Evolutionary conservation across 2,888 invertebrate species (phyloP).

Genomic region (Himalopsyche kuldschensis): DNA sequence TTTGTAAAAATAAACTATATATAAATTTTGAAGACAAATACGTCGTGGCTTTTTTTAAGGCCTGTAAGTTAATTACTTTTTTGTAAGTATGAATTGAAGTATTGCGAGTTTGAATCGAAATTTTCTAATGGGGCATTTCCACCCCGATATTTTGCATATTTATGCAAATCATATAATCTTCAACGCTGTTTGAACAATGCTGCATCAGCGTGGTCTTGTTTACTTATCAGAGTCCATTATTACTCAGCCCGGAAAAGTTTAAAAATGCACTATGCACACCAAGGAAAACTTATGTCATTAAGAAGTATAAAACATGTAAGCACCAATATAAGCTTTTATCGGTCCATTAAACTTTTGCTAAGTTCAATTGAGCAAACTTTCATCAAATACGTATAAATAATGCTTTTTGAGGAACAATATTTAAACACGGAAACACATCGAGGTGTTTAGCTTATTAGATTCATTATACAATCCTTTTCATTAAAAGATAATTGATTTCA

Average conservation of each 20-base stretch:
- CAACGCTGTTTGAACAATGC: neutral
- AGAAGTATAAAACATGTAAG: neutral
- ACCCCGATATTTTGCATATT: neutral
- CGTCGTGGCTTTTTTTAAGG: neutral
- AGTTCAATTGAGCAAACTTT: too few relatives aligned
- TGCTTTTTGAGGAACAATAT: too few relatives aligned
- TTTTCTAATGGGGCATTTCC: neutral
- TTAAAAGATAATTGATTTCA: too few relatives aligned
- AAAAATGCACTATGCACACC: neutral
- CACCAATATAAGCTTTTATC: neutral
- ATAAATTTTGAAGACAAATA: neutral
- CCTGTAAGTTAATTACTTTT: neutral
- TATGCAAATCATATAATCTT: neutral
- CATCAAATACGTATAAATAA: too few relatives aligned
- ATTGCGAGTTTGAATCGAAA: neutral
- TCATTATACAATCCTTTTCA: too few relatives aligned
- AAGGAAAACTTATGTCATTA: neutral
- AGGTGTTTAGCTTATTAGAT: too few relatives aligned
- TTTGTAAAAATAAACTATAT: too few relatives aligned
- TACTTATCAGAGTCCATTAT: neutral
- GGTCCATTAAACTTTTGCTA: neutral
- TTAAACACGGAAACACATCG: too few relatives aligned
- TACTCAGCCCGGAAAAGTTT: neutral
- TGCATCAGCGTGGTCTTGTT: neutral
- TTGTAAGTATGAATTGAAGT: neutral